phyloP scores from a whole-genome alignment of 2,797 vertebrate species.

The Molossus alvarezi region DNA sequence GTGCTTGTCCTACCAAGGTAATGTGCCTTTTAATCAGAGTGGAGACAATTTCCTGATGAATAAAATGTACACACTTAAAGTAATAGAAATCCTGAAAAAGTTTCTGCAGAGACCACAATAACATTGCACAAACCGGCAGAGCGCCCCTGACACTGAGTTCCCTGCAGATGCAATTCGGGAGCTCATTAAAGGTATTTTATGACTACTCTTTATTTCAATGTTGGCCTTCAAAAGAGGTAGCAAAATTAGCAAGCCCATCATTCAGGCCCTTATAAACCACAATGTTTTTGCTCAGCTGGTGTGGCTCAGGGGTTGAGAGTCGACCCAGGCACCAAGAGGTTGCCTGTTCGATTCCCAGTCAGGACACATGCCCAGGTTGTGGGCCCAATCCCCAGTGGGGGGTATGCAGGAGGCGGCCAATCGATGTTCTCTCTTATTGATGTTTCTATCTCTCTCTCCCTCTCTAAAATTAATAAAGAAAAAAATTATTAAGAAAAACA shows the following conservation, averaged over 20 bases:
- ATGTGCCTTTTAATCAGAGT: slow-evolving; percentile 38
- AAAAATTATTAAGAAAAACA: no score
- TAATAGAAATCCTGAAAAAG: slow-evolving; percentile 13
- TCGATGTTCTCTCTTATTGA: no score
- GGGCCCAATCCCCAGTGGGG: no score
- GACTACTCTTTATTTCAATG: background rate
- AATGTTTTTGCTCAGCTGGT: background rate
- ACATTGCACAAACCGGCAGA: background rate
- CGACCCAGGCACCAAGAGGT: no score
- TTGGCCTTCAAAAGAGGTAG: background rate
- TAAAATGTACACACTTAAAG: background rate
- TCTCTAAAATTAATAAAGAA: no score
- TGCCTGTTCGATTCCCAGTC: no score
- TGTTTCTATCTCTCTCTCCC: no score
- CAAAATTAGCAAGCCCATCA: background rate
- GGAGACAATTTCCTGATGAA: slow-evolving; percentile 36
- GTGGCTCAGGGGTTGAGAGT: no score
- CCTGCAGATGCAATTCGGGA: background rate
- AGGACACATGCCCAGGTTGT: no score
- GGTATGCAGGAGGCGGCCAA: no score
- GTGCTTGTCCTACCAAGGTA: background rate
- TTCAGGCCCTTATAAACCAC: background rate
- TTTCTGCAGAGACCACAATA: background rate
- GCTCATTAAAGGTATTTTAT: background rate
- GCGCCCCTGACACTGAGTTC: background rate